Conservation (phyloP, 35 echinoderm and acorn worm genomes). For the Hemicentrotus pulcherrimus region DNA sequence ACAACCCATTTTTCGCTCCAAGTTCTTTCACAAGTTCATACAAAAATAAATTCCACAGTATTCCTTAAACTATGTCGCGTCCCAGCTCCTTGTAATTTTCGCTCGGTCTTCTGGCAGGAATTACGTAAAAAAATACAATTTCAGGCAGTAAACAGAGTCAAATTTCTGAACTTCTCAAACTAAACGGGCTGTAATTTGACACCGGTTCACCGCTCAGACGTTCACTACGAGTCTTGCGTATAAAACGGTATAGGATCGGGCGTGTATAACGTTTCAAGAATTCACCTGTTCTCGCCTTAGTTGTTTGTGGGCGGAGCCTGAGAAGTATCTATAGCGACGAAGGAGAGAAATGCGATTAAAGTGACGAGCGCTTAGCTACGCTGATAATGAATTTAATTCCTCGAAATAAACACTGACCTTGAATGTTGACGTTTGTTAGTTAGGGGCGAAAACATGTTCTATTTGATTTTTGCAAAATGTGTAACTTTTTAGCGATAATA, state of each 20-base stretch:
- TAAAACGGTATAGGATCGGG: no score
- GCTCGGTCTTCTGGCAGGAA: not conserved
- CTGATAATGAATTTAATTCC: not conserved
- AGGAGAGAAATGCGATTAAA: not conserved
- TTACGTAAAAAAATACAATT: not conserved
- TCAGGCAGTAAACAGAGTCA: not conserved
- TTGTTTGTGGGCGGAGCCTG: conserved; percentile 31
- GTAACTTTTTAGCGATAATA: not conserved
- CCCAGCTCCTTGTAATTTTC: not conserved
- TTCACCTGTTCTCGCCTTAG: not conserved
- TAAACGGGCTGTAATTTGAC: not conserved
- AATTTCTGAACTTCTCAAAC: not conserved
- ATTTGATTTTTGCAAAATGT: not conserved
- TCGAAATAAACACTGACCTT: not conserved
- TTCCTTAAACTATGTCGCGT: not conserved
- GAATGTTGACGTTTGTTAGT: not conserved
- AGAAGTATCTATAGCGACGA: not conserved
- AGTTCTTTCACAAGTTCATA: conserved; percentile 6
- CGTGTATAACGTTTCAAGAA: not conserved
- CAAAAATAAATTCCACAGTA: not conserved
- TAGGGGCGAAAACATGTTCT: no score
- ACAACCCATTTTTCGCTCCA: not conserved
- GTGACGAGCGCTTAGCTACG: not conserved
- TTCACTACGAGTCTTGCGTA: not conserved
- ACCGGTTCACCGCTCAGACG: not conserved